Evolutionary conservation across 2,888 invertebrate genomes (phyloP), one percentile per base, ranked within the genome.

Genomic region (Spodoptera exigua): DNA sequence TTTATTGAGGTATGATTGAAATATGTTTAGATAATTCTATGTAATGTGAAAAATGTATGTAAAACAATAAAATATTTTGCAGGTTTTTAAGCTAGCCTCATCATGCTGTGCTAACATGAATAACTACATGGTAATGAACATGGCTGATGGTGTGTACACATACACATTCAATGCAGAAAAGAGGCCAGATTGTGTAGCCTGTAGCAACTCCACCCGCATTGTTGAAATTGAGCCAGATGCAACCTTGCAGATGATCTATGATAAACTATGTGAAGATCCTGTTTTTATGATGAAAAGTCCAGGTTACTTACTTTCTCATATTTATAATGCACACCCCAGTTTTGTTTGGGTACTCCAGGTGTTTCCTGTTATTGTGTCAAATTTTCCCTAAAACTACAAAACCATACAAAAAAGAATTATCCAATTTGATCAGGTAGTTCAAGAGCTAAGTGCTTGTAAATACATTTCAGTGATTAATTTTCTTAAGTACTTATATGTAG

Each of bases 61-160:
- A 37, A 27, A 17, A 34, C 40, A 16, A 36, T 13, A 11, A 21
- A 10, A 36, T 40, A 41, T 1, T 7, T 58, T 57, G 0, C 79
- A 96, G 96, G 99, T 98, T 2, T 99, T 99, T 81, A 99, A 99
- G 94, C 88, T 99, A 59, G 99, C 99, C 0, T 98, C 99, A 32
- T 98, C 98, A 74, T 98, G 98, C 82, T 98, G 97, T 73, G 95
- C 96, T 1, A 97, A 97, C 36, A 95, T 99, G 91, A 97, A 98
- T 85, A 99, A 99, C 91, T 99, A 99, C 85, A 96, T 99, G 96
- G 98, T 99, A 60, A 97, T 99, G 82, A 99, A 99, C 85, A 98
- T 99, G 94, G 95, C 97, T 0, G 99, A 99, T 82, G 99, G 99
- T 0, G 97, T 99, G 35, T 99, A 99, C 85, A 98, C 98, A 0